Evolutionary conservation across 2,888 invertebrate genomes (phyloP), one percentile per base, ranked within the genome.

Genomic region (Patella pellucida): DNA sequence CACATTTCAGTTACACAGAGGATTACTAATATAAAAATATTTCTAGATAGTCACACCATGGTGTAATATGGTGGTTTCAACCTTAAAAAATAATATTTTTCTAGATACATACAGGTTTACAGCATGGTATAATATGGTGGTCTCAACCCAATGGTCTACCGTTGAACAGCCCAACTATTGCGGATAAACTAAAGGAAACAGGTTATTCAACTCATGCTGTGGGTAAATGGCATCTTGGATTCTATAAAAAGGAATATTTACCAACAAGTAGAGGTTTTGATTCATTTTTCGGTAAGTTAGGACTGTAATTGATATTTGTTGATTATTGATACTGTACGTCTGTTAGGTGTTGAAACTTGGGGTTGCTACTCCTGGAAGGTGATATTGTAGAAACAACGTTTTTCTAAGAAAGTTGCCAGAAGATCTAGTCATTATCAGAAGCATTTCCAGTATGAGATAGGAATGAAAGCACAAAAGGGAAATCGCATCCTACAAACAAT

Each of bases 141-240:
- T 74, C 79, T 16, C 85, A 85, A 72, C 83, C 85, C 9, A 83
- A 84, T 73, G 83, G 83, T 16, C 73, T 87, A 9, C 86, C 87
- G 12, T 75, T 83, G 19, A 76, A 84, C 51, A 71, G 73, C 27
- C 83, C 85, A 11, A 87, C 86, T 9, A 69, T 87, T 11, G 84
- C 87, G 15, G 79, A 86, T 67, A 79, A 83, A 51, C 70, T 86
- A 78, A 82, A 76, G 50, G 80, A 80, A 62, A 73, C 75, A 11
- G 85, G 85, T 19, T 86, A 86, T 68, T 73, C 82, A 27, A 86
- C 85, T 7, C 87, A 87, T 73, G 84, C 84, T 76, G 82, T 86
- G 2, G 87, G 86, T 71, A 86, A 86, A 72, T 92, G 92, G 92
- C 91, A 92, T 82, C 79, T 92, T 68, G 92, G 92, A 1, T 90